Evolutionary conservation across 2,113 vertebrate genomes (phyloP).

Genomic region (Saccopteryx leptura): DNA sequence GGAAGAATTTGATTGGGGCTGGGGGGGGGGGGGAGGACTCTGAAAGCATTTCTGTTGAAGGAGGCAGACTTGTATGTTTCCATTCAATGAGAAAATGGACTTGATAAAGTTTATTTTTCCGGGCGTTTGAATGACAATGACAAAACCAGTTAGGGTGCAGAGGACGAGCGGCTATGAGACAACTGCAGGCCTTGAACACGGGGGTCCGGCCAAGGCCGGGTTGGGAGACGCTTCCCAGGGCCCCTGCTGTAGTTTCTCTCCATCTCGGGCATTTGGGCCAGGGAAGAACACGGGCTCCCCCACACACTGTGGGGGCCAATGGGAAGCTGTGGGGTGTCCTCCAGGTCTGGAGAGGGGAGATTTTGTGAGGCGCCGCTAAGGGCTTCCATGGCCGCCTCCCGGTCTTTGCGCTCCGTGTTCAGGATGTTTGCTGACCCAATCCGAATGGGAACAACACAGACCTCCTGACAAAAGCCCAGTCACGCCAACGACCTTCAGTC

Average conservation of each 20-base stretch:
- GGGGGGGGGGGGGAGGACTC: not conserved
- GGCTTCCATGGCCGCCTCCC: not conserved
- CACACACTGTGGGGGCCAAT: accelerated
- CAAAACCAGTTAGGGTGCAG: not conserved
- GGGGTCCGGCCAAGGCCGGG: not conserved
- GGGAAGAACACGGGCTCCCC: too few species aligned
- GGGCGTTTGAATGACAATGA: slow-evolving; percentile 62
- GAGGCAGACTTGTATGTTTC: slow-evolving; percentile 73
- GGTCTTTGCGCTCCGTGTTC: accelerated
- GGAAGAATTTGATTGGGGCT: slow-evolving; percentile 59
- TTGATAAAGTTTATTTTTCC: slow-evolving; percentile 65
- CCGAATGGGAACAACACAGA: not conserved
- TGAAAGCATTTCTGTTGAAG: slow-evolving; percentile 73
- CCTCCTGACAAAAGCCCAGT: not conserved
- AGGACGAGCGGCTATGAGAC: not conserved
- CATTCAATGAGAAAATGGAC: slow-evolving; percentile 72
- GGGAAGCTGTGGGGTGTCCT: not conserved
- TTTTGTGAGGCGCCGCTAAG: not conserved
- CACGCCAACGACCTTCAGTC: not conserved
- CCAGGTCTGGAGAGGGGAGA: not conserved
- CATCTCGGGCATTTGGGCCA: not conserved
- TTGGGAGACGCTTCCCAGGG: accelerated
- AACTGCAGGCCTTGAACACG: not conserved
- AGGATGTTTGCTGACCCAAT: too few species aligned
- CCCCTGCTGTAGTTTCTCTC: not conserved